phyloP scores from a whole-genome alignment of 2,888 invertebrate species.

The Erebia aethiops region DNA sequence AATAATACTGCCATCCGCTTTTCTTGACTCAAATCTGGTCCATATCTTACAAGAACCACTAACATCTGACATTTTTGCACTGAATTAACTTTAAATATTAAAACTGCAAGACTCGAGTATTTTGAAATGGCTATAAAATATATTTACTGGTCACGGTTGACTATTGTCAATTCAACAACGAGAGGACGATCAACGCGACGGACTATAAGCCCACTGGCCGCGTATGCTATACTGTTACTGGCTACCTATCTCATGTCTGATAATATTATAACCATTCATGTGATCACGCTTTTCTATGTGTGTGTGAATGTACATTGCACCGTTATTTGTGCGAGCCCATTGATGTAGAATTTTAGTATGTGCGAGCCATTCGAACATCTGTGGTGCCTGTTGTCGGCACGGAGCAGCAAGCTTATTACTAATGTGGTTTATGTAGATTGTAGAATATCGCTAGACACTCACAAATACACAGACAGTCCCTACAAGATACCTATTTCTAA shows the following conservation, averaged over 20 bases:
- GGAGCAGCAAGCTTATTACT: too few species aligned
- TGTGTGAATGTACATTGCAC: not conserved
- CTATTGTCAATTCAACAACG: not conserved
- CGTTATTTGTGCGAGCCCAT: not conserved
- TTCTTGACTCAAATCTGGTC: constrained; percentile 38
- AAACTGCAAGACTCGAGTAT: not conserved
- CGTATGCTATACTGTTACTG: not conserved
- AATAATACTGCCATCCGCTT: constrained; percentile 36
- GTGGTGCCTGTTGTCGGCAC: not conserved
- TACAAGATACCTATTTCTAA: too few species aligned
- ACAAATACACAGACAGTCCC: not conserved
- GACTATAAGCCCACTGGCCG: not conserved
- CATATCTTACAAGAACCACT: constrained; percentile 30
- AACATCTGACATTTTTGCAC: constrained; percentile 4
- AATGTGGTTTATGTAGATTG: not conserved
- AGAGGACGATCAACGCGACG: not conserved
- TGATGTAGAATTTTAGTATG: too few species aligned
- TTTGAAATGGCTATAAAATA: not conserved
- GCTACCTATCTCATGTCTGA: not conserved
- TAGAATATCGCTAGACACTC: not conserved
- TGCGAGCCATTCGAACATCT: not conserved
- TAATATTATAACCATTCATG: constrained; percentile 10
- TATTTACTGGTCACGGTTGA: not conserved
- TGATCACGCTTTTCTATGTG: not conserved
- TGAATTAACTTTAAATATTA: not conserved